phyloP scores from a whole-genome alignment of 2,888 invertebrate species.

The Epinotia demarniana region DNA sequence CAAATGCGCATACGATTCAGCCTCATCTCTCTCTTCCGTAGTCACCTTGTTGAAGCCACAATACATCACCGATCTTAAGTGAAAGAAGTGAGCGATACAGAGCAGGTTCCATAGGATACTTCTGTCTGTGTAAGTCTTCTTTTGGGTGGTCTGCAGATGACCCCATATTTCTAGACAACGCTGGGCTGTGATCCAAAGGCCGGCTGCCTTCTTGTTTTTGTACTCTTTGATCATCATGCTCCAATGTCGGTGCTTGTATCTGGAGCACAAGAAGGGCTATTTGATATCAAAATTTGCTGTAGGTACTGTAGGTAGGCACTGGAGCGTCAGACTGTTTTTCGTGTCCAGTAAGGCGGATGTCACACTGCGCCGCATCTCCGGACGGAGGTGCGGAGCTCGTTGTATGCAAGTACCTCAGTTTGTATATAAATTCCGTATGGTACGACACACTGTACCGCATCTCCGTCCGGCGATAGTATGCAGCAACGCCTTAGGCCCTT shows the following conservation, averaged over 20 bases:
- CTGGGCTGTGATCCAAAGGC: constrained; percentile 66
- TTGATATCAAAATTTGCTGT: too few relatives aligned
- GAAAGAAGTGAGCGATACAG: constrained; percentile 65
- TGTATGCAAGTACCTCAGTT: too few relatives aligned
- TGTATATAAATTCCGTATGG: too few relatives aligned
- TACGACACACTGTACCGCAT: too few relatives aligned
- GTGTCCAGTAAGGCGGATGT: too few relatives aligned
- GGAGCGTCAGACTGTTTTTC: too few relatives aligned
- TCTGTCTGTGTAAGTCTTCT: constrained; percentile 59
- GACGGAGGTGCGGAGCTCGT: too few relatives aligned
- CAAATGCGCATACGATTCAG: constrained; percentile 60
- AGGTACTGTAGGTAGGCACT: too few relatives aligned
- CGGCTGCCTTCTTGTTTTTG: constrained; percentile 58
- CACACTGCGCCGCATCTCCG: too few relatives aligned
- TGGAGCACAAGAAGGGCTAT: constrained; percentile 46
- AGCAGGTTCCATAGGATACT: constrained; percentile 63
- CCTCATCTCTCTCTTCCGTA: constrained; percentile 58
- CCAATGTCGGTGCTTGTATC: constrained; percentile 73
- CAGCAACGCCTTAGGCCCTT: too few relatives aligned
- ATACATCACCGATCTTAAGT: constrained; percentile 48
- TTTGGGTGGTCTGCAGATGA: constrained; percentile 60
- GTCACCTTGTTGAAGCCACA: constrained; percentile 49
- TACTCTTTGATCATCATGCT: constrained; percentile 71
- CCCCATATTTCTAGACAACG: constrained; percentile 74
- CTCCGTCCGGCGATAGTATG: too few relatives aligned